Conservation (phyloP, 53 echinoderm and acorn worm genomes). For the Echinometra lucunter region DNA sequence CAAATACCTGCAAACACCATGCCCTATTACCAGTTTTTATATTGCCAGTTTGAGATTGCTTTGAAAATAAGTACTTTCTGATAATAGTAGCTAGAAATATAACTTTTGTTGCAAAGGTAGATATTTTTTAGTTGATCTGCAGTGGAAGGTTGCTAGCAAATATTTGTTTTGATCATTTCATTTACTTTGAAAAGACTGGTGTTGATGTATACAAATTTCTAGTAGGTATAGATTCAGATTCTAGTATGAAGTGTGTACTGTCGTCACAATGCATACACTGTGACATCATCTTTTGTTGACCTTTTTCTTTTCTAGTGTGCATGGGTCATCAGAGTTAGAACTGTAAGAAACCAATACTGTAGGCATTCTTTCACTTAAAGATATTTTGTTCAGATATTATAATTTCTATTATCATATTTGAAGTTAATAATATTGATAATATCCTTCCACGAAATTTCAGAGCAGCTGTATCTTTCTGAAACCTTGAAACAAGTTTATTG, state of each 20-base stretch:
- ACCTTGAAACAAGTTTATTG: background rate
- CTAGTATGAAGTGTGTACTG: background rate
- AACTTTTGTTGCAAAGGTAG: background rate
- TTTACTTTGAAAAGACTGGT: background rate
- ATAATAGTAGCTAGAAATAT: too few species aligned
- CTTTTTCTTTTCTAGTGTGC: background rate
- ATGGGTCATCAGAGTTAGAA: background rate
- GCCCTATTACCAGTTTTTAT: too few species aligned
- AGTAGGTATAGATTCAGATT: background rate
- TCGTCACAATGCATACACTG: too few species aligned
- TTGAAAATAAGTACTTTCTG: too few species aligned
- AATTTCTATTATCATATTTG: background rate
- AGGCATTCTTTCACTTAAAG: background rate
- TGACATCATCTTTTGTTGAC: too few species aligned
- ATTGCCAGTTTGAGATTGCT: too few species aligned
- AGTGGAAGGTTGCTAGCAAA: background rate
- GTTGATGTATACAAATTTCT: background rate
- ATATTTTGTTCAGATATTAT: too few species aligned
- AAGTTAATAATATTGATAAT: background rate
- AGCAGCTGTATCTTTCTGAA: background rate
- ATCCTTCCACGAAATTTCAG: background rate
- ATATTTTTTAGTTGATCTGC: background rate
- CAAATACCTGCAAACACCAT: too few species aligned
- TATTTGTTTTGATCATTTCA: background rate
- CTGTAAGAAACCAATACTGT: background rate